Base-by-base conservation (phyloP, 1,140 invertebrate species). In the Carcinoscorpius rotundicauda region DNA sequence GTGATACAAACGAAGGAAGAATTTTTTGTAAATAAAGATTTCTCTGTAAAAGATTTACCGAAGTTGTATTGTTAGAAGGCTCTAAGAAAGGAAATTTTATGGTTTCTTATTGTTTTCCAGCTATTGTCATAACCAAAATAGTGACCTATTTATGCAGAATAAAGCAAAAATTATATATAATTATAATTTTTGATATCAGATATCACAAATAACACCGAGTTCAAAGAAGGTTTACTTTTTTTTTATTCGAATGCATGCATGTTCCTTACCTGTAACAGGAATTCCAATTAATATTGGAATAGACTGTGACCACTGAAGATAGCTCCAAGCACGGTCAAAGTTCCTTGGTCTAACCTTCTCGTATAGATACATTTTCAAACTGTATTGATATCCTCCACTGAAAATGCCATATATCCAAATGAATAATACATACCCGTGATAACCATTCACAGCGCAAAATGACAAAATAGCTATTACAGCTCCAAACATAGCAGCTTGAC, bases 261-360 rank as follows among this genome's bases (percentile, higher is more conserved):
- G 29, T 61, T 52, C 71, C 73, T 75, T 74, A 91, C 89, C 86
- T 75, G 89, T 86, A 62, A 91, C 83, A 11, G 89, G 88, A 49
- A 92, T 86, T 52, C 90, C 90, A 60, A 91, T 83, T 3, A 88
- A 84, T 10, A 90, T 86, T 6, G 89, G 88, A 72, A 93, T 83
- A 1, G 87, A 86, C 74, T 92, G 89, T 4, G 87, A 88, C 72
- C 86, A 91, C 75, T 91, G 89, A n/a, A 93, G 85, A 75, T 89
- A 93, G 60, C 88, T 87, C 90, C 90, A 94, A 0, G 89, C 89
- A 64, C 88, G 81, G 0, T 89, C 87, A 76, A 93, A 93, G 75
- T 93, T 88, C 65, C 88, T 81, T 0, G 88, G 88, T 55, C 88
- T 78, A 6, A 92, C 88, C 68, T 87, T 81, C 75, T 93, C 89